Evolutionary conservation across 2,113 vertebrate species (phyloP).

Genomic region (Beaufortia kweichowensis): DNA sequence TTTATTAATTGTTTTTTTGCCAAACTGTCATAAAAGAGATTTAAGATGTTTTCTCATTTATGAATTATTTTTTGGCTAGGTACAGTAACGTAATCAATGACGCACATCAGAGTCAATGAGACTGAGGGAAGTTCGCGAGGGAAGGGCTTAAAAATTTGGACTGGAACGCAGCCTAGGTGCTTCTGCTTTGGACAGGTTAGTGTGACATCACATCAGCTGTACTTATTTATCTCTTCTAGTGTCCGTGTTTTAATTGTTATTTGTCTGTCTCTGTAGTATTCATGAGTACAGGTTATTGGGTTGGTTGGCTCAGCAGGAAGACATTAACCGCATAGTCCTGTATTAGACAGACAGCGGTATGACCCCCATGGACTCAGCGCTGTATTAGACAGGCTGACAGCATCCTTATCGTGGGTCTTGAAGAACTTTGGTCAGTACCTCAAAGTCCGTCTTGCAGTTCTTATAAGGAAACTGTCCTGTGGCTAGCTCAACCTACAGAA

Average conservation of each 20-base stretch:
- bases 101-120: no score
- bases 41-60: no score
- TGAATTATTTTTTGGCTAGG: no score
- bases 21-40: slow-evolving; percentile 51
- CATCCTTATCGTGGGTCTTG: slow-evolving; percentile 94
- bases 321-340: slow-evolving; percentile 92
- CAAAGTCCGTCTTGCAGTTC: slow-evolving; percentile 96
- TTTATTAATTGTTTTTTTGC: slow-evolving; percentile 56
- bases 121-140: no score
- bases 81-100: no score
- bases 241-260: background rate
- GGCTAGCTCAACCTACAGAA: slow-evolving; percentile 88
- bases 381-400: slow-evolving; percentile 96
- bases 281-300: slow-evolving; percentile 94
- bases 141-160: no score
- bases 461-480: slow-evolving; percentile 95
- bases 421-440: slow-evolving; percentile 96
- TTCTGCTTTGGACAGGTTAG: slow-evolving; percentile 91
- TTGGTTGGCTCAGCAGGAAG: slow-evolving; percentile 97
- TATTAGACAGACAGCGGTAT: slow-evolving; percentile 90
- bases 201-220: background rate
- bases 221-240: background rate
- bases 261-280: slow-evolving; percentile 79
- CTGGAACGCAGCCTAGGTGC: slow-evolving; percentile 91
- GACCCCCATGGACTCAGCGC: slow-evolving; percentile 94